These are phyloP conservation scores for Spea hammondii DNA, from an alignment of 2,797 vertebrate species.

Conservation along the genomic window DNA sequence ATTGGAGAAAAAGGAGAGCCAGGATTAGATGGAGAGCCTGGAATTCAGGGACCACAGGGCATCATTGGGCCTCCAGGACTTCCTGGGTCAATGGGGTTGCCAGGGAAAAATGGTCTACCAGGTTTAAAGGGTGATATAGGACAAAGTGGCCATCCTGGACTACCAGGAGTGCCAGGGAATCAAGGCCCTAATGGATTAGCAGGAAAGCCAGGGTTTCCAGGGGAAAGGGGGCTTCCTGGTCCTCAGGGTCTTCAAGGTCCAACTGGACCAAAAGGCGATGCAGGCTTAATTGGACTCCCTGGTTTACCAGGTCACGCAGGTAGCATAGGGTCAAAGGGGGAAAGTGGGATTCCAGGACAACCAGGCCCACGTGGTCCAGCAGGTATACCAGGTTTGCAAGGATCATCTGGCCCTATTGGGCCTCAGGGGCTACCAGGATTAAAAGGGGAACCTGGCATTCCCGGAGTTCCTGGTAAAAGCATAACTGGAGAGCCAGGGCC, in stretches of 20 bases:
- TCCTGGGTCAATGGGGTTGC: constrained; percentile 89
- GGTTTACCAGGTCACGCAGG: constrained; percentile 84
- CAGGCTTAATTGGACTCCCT: constrained; percentile 83
- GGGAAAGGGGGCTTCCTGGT: constrained; percentile 88
- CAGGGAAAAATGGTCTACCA: constrained; percentile 87
- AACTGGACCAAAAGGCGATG: constrained; percentile 88
- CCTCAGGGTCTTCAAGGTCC: constrained; percentile 81
- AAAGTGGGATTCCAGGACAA: constrained; percentile 81
- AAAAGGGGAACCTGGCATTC: constrained; percentile 85
- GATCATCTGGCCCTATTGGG: constrained; percentile 90
- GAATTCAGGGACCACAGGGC: constrained; percentile 82
- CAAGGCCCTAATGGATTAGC: constrained; percentile 82
- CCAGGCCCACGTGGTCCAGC: constrained; percentile 89
- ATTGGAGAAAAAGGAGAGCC: constrained; percentile 86
- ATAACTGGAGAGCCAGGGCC: constrained; percentile 80
- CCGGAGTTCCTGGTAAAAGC: constrained; percentile 81
- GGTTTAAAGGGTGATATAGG: constrained; percentile 87
- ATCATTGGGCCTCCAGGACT: constrained; percentile 79
- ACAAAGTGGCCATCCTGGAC: constrained; percentile 81
- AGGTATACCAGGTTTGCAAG: constrained; percentile 93
- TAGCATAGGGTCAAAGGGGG: constrained; percentile 81
- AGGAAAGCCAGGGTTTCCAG: constrained; percentile 87
- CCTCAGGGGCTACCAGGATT: constrained; percentile 87
- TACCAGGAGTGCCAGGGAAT: constrained; percentile 86
- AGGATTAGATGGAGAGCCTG: constrained; percentile 79